These are phyloP conservation scores for Sarotherodon lohbergeri DNA, from an alignment of 2,113 vertebrate genomes.

Conservation along the genomic window DNA sequence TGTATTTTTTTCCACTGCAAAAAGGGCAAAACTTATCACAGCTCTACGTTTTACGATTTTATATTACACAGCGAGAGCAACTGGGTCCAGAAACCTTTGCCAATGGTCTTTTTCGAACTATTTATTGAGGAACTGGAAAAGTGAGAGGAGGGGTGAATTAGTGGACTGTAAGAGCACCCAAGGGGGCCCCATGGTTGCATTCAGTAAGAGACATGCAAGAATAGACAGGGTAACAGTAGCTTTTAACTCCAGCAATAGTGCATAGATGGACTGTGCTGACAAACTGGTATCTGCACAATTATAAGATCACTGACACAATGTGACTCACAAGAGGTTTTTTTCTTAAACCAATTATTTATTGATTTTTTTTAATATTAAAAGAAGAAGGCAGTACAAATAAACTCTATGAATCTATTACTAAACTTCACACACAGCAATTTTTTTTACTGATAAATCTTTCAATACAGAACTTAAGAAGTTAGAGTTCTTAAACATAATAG, in stretches of 20 bases:
- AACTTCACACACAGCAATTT: not conserved
- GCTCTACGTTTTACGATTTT: constrained; percentile 19
- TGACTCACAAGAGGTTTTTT: not conserved
- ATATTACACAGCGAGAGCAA: not conserved
- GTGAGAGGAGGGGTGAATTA: not conserved
- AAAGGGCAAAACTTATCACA: constrained; percentile 30
- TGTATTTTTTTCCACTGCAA: constrained; percentile 41
- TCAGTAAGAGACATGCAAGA: not conserved
- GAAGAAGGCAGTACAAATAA: not conserved
- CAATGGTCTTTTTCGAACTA: not conserved
- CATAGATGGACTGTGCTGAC: not conserved
- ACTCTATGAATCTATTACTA: not conserved
- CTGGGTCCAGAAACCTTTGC: not conserved
- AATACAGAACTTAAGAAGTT: not conserved
- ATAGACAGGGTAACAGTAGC: not conserved
- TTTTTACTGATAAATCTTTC: not conserved
- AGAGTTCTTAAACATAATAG: not conserved
- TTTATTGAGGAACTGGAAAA: constrained; percentile 35
- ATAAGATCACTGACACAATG: not conserved
- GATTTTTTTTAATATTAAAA: not conserved
- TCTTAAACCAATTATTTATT: not conserved
- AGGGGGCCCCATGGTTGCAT: not conserved
- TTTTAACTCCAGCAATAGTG: not conserved
- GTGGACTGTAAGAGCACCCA: not conserved
- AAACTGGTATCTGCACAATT: not conserved